Percentiles rank a stretch among this genome's conserved stretches.
phyloP scores from a whole-genome alignment of 1,140 invertebrate species.

The Neodiprion virginianus region DNA sequence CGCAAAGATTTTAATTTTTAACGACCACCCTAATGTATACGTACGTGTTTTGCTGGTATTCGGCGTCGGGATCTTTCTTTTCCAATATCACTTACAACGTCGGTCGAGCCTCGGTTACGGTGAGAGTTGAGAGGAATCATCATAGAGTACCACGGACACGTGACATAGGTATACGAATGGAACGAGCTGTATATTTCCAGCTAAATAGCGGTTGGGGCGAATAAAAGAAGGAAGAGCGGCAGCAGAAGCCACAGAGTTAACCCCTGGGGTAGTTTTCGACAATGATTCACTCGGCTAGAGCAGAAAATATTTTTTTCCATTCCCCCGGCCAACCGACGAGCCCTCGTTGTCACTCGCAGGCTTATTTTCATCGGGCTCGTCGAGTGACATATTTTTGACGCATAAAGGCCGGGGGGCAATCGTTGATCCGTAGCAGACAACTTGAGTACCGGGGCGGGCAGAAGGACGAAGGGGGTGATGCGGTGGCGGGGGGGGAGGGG shows the following conservation, averaged over 20 bases:
- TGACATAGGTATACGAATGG: too few relatives aligned
- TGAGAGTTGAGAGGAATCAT: too few relatives aligned
- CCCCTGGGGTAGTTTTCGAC: slow-evolving; percentile 2
- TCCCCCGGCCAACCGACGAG: not conserved
- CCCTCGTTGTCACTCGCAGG: slow-evolving; percentile 2
- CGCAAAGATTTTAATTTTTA: too few relatives aligned
- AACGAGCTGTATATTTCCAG: not conserved
- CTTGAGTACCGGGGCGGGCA: not conserved
- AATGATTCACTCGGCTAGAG: slow-evolving; percentile 4
- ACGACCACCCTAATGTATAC: too few relatives aligned
- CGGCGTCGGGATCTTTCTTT: too few relatives aligned
- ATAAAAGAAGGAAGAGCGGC: not conserved
- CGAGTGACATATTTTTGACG: not conserved
- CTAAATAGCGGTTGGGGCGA: not conserved
- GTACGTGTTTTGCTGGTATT: too few relatives aligned
- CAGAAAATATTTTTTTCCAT: slow-evolving; percentile 2
- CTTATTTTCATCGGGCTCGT: not conserved
- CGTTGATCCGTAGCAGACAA: not conserved
- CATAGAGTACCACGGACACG: too few relatives aligned
- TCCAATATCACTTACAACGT: too few relatives aligned
- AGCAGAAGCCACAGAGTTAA: not conserved
- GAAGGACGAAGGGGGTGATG: not conserved
- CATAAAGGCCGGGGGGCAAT: slow-evolving; percentile 3
- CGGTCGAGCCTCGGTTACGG: too few relatives aligned
- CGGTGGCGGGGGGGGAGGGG: too few relatives aligned